These are phyloP conservation scores for Abrostola triplasia DNA, from an alignment of 2,888 invertebrate genomes.

Conservation along the genomic window DNA sequence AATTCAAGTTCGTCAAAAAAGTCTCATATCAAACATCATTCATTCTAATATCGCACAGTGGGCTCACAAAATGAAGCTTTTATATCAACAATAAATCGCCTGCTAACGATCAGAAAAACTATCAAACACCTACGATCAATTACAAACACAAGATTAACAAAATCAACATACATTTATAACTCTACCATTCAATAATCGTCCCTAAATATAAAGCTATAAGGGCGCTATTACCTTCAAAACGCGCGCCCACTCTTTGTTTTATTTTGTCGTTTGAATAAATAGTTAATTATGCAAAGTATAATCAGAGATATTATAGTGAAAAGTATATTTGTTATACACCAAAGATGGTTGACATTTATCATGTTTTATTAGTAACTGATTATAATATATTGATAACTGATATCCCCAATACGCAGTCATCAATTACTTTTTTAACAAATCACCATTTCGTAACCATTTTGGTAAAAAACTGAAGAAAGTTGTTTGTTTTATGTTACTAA, in stretches of 20 bases:
- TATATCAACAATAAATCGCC: slow-evolving; percentile 47
- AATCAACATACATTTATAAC: slow-evolving; percentile 49
- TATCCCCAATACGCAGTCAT: slow-evolving; percentile 10
- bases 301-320: slow-evolving; percentile 35
- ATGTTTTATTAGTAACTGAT: slow-evolving; percentile 32
- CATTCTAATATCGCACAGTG: slow-evolving; percentile 9
- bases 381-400: slow-evolving; percentile 41
- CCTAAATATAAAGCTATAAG: slow-evolving; percentile 58
- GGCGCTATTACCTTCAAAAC: slow-evolving; percentile 64
- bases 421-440: slow-evolving; percentile 31
- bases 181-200: slow-evolving; percentile 62
- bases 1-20: background rate
- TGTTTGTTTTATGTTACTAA: slow-evolving; percentile 12
- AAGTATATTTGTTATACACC: slow-evolving; percentile 33
- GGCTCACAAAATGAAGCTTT: slow-evolving; percentile 27
- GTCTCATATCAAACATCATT: background rate
- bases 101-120: slow-evolving; percentile 48
- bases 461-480: slow-evolving; percentile 9
- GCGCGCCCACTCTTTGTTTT: slow-evolving; percentile 72
- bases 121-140: slow-evolving; percentile 55
- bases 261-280: slow-evolving; percentile 79
- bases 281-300: slow-evolving; percentile 78
- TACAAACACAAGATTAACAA: slow-evolving; percentile 51
- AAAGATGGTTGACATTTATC: slow-evolving; percentile 32
- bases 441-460: slow-evolving; percentile 10